Conservation (phyloP, 2,797 vertebrate species). For the Phaenicophaeus curvirostris region DNA sequence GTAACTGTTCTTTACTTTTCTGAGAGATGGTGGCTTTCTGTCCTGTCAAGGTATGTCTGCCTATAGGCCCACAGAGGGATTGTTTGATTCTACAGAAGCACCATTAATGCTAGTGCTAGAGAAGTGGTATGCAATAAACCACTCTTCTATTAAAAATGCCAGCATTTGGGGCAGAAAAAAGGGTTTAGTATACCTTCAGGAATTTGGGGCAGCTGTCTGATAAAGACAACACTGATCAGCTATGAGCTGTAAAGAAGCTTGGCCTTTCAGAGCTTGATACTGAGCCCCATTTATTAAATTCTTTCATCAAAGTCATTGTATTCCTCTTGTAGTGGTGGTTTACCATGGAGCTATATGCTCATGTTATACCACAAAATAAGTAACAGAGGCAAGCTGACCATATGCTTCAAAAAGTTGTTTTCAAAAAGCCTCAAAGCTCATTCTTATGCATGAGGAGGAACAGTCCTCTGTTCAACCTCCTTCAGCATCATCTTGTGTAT, state of each 20-base stretch:
- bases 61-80: neutral
- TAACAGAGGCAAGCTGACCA: neutral
- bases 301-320: neutral
- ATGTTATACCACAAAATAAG: neutral
- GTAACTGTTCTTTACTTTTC: neutral
- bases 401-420: neutral
- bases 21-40: neutral
- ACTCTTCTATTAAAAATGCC: neutral
- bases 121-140: neutral
- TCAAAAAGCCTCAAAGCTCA: neutral
- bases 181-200: neutral
- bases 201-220: neutral
- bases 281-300: neutral
- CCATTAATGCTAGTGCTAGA: neutral
- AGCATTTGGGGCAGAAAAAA: neutral
- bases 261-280: neutral
- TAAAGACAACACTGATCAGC: neutral
- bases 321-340: neutral
- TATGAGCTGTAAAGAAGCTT: neutral
- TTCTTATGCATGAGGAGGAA: fast-evolving
- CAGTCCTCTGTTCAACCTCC: neutral
- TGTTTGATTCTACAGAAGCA: neutral
- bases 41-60: neutral
- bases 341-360: neutral
- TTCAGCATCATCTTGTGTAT: neutral